Evolutionary conservation across 2,113 vertebrate genomes (phyloP).

Genomic region (Pseudorhombus dupliciocellatus): DNA sequence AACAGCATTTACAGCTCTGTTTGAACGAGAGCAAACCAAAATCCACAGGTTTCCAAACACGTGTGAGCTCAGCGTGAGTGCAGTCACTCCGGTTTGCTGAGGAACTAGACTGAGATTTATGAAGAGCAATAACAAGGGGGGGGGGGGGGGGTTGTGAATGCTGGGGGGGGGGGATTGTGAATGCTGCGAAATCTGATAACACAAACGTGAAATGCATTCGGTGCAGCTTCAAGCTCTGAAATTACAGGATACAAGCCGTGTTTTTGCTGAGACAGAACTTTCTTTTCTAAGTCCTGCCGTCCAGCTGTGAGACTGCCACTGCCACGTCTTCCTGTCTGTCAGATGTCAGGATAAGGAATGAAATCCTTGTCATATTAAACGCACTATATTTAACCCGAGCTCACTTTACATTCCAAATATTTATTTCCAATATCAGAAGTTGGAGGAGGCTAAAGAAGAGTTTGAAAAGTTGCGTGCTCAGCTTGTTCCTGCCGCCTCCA

Average conservation of each 20-base stretch:
- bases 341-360: background rate
- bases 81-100: constrained; percentile 36
- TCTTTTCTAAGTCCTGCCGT: constrained; percentile 30
- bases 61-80: constrained; percentile 45
- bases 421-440: background rate
- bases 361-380: background rate
- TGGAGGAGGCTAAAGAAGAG: background rate
- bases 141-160: constrained; percentile 1
- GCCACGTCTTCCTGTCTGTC: constrained; percentile 24
- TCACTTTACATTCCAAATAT: background rate
- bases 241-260: constrained; percentile 38
- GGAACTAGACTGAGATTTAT: constrained; percentile 28
- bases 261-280: constrained; percentile 33
- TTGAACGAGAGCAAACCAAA: constrained; percentile 65
- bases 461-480: background rate
- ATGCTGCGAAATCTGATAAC: constrained; percentile 9
- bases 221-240: constrained; percentile 33
- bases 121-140: background rate
- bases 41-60: constrained; percentile 65
- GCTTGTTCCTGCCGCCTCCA: background rate
- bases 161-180: background rate
- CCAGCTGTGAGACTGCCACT: constrained; percentile 36
- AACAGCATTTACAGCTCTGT: constrained; percentile 69
- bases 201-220: constrained; percentile 32
- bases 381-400: background rate